Percentiles rank a stretch among this genome's conserved stretches.
phyloP scores from a whole-genome alignment of 2,797 vertebrate species.

The Pagetopsis macropterus region DNA sequence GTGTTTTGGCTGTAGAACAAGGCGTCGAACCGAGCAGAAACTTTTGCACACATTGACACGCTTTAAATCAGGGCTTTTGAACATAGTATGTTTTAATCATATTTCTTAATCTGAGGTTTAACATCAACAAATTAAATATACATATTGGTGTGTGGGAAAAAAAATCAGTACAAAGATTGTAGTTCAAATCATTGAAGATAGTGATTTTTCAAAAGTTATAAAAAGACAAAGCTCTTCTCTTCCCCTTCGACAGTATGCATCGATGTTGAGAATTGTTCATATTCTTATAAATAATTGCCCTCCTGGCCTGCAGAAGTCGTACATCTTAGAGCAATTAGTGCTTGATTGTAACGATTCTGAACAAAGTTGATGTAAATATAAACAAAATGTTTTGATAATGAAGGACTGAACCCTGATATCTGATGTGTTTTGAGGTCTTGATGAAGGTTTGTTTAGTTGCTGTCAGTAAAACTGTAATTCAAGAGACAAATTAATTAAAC shows the following conservation, averaged over 20 bases:
- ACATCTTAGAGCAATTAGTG: slow-evolving; percentile 11
- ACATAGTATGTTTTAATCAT: neutral
- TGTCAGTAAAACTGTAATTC: neutral
- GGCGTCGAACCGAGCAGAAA: neutral
- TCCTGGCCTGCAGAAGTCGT: slow-evolving; percentile 8
- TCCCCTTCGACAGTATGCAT: neutral
- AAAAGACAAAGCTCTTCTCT: neutral
- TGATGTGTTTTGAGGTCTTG: neutral
- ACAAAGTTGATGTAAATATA: neutral
- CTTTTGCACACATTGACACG: neutral
- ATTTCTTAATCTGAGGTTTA: neutral
- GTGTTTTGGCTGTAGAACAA: neutral
- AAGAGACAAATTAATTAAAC: neutral
- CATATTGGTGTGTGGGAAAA: neutral
- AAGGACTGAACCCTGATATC: neutral
- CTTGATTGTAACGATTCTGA: neutral
- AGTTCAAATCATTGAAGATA: neutral
- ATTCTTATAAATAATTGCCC: too few species aligned
- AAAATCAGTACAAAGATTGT: neutral
- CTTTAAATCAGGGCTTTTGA: neutral
- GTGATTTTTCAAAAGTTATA: neutral
- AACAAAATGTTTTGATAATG: neutral
- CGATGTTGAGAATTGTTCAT: neutral
- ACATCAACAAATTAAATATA: neutral
- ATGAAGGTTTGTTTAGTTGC: neutral